Evolutionary conservation across 2,888 invertebrate genomes (phyloP).

Genomic region (Dendrolimus pini): DNA sequence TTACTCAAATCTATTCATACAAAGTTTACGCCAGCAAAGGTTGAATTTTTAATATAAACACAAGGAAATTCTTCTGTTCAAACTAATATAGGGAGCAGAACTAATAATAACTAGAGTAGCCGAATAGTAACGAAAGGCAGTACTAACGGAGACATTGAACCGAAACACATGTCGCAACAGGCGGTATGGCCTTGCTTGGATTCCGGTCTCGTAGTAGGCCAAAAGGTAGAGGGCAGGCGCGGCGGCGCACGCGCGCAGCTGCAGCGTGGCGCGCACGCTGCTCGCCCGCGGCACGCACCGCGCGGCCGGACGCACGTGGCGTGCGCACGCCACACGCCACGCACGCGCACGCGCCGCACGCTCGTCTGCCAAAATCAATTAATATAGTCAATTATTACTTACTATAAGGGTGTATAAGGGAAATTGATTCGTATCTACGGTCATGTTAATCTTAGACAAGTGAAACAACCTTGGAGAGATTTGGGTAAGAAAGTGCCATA

Average conservation of each 20-base stretch:
- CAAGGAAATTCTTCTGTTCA: too few relatives aligned
- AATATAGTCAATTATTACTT: too few relatives aligned
- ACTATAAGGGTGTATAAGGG: too few relatives aligned
- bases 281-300: constrained; percentile 21
- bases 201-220: constrained; percentile 55
- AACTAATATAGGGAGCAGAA: too few relatives aligned
- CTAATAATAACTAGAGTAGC: too few relatives aligned
- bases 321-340: constrained; percentile 31
- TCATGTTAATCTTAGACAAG: too few relatives aligned
- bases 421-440: too few relatives aligned
- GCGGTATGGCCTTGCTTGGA: constrained; percentile 35
- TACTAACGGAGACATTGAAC: constrained; percentile 40
- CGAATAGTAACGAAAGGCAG: background rate
- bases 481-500: too few relatives aligned
- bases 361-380: constrained; percentile 37
- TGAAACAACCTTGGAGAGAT: too few relatives aligned
- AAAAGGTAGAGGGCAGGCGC: constrained; percentile 39
- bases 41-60: too few relatives aligned
- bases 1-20: too few relatives aligned
- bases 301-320: constrained; percentile 29
- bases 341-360: constrained; percentile 41
- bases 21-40: too few relatives aligned
- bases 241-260: constrained; percentile 39
- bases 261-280: constrained; percentile 23
- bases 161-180: constrained; percentile 55